phyloP scores from a whole-genome alignment of 2,888 invertebrate species.

The Eudemis profundana region DNA sequence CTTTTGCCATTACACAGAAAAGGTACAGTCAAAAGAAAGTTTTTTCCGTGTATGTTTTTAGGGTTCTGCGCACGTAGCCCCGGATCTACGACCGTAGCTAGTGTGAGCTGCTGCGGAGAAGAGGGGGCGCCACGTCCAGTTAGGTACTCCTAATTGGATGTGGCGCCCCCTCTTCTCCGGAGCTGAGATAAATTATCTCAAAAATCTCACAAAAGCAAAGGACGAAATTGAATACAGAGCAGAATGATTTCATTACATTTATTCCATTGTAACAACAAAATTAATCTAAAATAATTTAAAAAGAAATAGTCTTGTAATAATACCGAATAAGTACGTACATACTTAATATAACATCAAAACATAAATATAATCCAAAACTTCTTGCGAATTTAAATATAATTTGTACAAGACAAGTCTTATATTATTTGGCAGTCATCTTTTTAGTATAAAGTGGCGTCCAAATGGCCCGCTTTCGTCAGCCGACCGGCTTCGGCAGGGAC shows the following conservation, averaged over 20 bases:
- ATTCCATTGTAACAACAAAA: slow-evolving; percentile 47
- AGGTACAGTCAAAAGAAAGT: too few species aligned
- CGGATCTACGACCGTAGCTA: too few species aligned
- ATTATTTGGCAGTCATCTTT: slow-evolving; percentile 48
- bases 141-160: too few species aligned
- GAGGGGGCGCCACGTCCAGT: too few species aligned
- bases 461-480: too few species aligned
- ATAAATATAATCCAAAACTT: slow-evolving; percentile 42
- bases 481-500: too few species aligned
- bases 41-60: background rate
- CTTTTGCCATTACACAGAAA: too few species aligned
- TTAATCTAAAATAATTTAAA: slow-evolving; percentile 47
- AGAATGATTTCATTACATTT: slow-evolving; percentile 35
- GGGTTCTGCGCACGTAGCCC: too few species aligned
- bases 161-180: too few species aligned
- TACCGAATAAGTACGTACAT: slow-evolving; percentile 15
- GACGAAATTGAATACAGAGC: slow-evolving; percentile 10
- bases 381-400: slow-evolving; percentile 44
- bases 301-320: slow-evolving; percentile 34
- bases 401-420: slow-evolving; percentile 48
- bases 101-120: too few species aligned
- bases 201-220: too few species aligned
- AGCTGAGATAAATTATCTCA: too few species aligned
- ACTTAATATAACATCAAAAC: slow-evolving; percentile 40
- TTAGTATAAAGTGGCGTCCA: slow-evolving; percentile 9